These are phyloP conservation scores for Megalonaias nervosa DNA, from an alignment of 1,140 invertebrate species.

Conservation along the genomic window DNA sequence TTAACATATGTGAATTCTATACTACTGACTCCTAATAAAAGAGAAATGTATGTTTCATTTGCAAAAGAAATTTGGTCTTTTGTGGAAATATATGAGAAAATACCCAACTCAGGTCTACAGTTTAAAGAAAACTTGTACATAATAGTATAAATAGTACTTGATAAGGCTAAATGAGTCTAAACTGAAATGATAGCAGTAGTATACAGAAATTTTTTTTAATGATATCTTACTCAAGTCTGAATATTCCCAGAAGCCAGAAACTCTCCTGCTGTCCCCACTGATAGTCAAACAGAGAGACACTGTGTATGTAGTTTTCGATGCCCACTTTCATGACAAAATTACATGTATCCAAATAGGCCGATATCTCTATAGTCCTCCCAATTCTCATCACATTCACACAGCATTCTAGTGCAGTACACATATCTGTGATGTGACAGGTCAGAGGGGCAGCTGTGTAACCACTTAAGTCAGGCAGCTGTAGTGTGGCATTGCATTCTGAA, in stretches of 20 bases:
- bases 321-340: conserved; percentile 4
- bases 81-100: too few relatives aligned
- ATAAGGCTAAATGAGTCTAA: too few relatives aligned
- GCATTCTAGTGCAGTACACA: conserved; percentile 21
- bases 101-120: too few relatives aligned
- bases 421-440: conserved; percentile 8
- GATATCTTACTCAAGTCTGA: conserved; percentile 19
- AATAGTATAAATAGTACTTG: too few relatives aligned
- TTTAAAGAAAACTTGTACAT: too few relatives aligned
- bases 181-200: background rate
- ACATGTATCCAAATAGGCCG: conserved; percentile 8
- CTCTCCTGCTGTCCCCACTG: conserved; percentile 9
- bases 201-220: too few relatives aligned
- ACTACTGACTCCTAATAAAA: too few relatives aligned
- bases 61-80: too few relatives aligned
- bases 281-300: conserved; percentile 13
- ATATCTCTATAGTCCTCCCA: background rate
- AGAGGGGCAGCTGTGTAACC: background rate
- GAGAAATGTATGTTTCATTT: too few relatives aligned
- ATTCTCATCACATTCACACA: conserved; percentile 12
- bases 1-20: too few relatives aligned
- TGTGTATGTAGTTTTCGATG: conserved; percentile 15
- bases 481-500: too few relatives aligned
- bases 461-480: too few relatives aligned
- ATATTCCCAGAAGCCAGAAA: conserved; percentile 15